A percentile compares a stretch with the other conserved stretches of the same genome.
Evolutionary conservation across 2,888 invertebrate genomes (phyloP).

Genomic region (Allacma fusca): DNA sequence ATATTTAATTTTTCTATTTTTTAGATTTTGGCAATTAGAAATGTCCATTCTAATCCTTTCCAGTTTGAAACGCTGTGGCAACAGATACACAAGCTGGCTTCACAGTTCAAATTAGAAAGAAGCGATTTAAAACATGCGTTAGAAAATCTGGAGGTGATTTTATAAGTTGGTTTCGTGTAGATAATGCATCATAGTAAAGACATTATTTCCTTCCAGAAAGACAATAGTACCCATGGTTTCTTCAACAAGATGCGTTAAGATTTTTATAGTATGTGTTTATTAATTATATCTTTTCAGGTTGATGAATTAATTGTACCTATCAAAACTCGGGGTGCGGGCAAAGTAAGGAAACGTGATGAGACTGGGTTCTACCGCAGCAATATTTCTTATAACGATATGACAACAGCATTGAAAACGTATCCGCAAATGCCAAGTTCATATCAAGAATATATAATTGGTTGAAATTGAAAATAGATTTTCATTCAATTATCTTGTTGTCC

Average conservation of each 20-base stretch:
- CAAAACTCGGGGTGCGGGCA: constrained; percentile 3
- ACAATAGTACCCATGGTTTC: too few species aligned
- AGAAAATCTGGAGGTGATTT: too few species aligned
- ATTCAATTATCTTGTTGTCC: too few species aligned
- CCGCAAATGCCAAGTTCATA: constrained; percentile 39
- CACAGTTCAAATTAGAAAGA: constrained; percentile 29
- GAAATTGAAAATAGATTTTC: too few species aligned
- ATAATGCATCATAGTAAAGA: too few species aligned
- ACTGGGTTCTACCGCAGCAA: constrained; percentile 24
- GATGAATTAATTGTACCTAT: constrained; percentile 36
- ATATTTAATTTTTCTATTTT: too few species aligned
- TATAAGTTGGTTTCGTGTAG: too few species aligned
- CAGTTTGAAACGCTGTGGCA: constrained; percentile 33
- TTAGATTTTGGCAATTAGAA: constrained; percentile 33
- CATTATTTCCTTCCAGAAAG: too few species aligned
- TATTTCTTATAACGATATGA: constrained; percentile 21
- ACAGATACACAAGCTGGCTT: constrained; percentile 29
- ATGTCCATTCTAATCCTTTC: constrained; percentile 21
- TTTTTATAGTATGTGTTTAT: constrained; percentile 10
- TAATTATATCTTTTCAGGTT: neutral
- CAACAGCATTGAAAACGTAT: constrained; percentile 17
- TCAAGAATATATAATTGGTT: constrained; percentile 8
- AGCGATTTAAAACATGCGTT: constrained; percentile 30
- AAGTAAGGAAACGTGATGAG: constrained; percentile 1
- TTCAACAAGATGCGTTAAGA: too few species aligned